Percentiles rank a stretch among this genome's conserved stretches.
Conservation (phyloP, 2,113 vertebrate species). For the Stercorarius parasiticus region DNA sequence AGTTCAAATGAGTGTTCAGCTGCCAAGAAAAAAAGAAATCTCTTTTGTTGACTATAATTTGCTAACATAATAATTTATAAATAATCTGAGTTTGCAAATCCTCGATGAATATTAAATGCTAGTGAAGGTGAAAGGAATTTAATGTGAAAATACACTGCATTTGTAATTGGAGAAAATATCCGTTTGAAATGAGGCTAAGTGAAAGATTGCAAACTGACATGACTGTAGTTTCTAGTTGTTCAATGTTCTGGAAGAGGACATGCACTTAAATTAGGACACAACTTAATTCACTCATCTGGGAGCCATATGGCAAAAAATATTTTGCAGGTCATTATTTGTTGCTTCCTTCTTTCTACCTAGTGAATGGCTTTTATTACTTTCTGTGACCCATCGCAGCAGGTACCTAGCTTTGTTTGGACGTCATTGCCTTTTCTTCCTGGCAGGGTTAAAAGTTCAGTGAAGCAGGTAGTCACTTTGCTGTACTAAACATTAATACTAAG, state of each 20-base stretch:
- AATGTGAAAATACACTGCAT: not conserved
- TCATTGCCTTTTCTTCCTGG: not conserved
- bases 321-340: not conserved
- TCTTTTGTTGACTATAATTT: conserved; percentile 39
- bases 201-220: not conserved
- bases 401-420: not conserved
- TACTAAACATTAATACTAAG: not conserved
- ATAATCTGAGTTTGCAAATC: not conserved
- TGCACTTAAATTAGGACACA: not conserved
- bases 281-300: not conserved
- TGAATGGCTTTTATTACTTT: not conserved
- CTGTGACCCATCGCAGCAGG: not conserved
- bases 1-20: not conserved
- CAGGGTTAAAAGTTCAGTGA: not conserved
- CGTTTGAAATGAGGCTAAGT: not conserved
- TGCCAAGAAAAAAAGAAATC: not conserved
- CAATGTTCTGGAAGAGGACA: not conserved
- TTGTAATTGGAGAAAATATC: conserved; percentile 8
- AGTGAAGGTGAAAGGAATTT: not conserved
- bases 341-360: not conserved
- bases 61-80: conserved; percentile 39
- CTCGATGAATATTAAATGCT: conserved; percentile 4
- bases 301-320: not conserved
- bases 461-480: not conserved
- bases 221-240: not conserved